These are phyloP conservation scores for Rhyacophila brunnea DNA, from an alignment of 1,140 invertebrate species.

Conservation along the genomic window DNA sequence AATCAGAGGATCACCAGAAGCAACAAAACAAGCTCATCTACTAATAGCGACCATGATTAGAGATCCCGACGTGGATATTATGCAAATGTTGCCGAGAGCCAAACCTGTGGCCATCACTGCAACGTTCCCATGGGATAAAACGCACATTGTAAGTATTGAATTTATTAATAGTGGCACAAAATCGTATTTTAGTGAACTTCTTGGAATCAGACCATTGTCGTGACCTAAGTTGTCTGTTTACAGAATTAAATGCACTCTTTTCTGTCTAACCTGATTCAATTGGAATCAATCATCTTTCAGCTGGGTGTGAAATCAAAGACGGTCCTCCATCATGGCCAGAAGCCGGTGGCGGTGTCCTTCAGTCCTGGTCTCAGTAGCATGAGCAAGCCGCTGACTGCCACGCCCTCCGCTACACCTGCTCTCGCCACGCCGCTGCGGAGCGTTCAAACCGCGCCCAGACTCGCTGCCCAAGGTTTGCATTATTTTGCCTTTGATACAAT, in stretches of 20 bases:
- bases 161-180: no score
- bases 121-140: constrained; percentile 60
- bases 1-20: constrained; percentile 79
- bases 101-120: constrained; percentile 54
- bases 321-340: neutral
- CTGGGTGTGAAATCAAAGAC: neutral
- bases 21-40: constrained; percentile 84
- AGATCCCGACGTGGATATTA: constrained; percentile 89
- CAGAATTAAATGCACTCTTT: no score
- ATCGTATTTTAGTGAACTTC: no score
- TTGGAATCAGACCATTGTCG: no score
- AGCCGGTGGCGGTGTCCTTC: no score
- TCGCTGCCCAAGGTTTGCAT: constrained; percentile 11
- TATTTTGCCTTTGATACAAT: no score
- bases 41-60: constrained; percentile 86
- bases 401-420: neutral
- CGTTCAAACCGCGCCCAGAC: neutral
- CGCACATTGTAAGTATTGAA: constrained; percentile 39
- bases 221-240: no score
- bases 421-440: neutral
- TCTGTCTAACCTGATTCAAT: no score
- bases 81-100: constrained; percentile 75
- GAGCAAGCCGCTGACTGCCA: neutral
- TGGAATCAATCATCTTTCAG: neutral
- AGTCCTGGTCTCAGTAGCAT: neutral